A percentile compares a stretch with the other conserved stretches of the same genome.
These are phyloP conservation scores for Sphaeramia orbicularis DNA, from an alignment of 2,797 vertebrate genomes.

Conservation along the genomic window DNA sequence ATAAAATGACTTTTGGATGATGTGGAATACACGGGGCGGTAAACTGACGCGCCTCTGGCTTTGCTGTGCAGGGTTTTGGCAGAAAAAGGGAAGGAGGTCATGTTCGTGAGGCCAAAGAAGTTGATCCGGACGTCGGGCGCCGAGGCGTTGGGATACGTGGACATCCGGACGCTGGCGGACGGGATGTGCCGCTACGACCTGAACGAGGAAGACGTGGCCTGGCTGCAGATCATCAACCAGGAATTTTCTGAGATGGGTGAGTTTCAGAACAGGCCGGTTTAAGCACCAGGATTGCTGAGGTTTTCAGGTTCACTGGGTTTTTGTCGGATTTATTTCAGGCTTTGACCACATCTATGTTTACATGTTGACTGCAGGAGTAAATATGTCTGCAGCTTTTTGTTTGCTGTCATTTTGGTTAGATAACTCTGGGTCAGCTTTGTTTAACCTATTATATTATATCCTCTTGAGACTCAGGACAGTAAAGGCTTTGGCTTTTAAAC, in stretches of 20 bases:
- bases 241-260: slow-evolving; percentile 96
- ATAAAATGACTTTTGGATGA: background rate
- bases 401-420: background rate
- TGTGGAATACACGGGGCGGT: background rate
- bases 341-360: slow-evolving; percentile 8
- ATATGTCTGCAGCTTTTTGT: background rate
- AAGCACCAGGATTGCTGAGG: too few species aligned
- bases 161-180: slow-evolving; percentile 92
- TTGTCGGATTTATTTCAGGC: background rate
- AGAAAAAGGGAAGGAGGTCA: slow-evolving; percentile 87
- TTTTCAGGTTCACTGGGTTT: background rate
- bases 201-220: slow-evolving; percentile 91
- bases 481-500: too few species aligned
- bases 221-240: slow-evolving; percentile 92
- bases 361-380: background rate
- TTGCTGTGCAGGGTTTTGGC: slow-evolving; percentile 80
- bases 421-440: background rate
- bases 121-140: slow-evolving; percentile 89
- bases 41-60: background rate
- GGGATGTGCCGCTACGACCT: slow-evolving; percentile 94
- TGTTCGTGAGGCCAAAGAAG: slow-evolving; percentile 93
- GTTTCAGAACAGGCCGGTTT: slow-evolving; percentile 34
- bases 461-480: too few species aligned
- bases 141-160: slow-evolving; percentile 92
- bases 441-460: too few species aligned